These are phyloP conservation scores for Gymnogyps californianus DNA, from an alignment of 2,113 vertebrate species.

Conservation along the genomic window DNA sequence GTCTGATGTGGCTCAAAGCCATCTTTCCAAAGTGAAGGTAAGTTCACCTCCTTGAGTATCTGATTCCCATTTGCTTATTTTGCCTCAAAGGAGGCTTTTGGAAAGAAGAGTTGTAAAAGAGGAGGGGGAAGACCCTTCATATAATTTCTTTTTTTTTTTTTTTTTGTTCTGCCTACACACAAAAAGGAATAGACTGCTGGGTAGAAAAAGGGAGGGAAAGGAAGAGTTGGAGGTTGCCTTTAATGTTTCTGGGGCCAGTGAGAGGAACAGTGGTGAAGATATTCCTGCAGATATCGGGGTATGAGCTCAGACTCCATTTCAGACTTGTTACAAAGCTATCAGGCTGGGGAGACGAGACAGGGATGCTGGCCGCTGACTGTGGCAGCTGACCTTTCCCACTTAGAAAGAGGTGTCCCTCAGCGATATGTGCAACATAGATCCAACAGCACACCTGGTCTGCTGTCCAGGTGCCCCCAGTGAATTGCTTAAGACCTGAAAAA, in stretches of 20 bases:
- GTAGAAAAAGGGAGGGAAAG: background rate
- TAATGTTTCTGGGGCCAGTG: background rate
- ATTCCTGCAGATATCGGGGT: background rate
- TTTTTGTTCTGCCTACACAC: background rate
- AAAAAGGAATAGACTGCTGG: background rate
- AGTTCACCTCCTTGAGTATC: background rate
- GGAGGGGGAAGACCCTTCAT: background rate
- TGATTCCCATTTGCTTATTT: background rate
- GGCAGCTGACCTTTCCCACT: background rate
- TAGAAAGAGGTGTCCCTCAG: background rate
- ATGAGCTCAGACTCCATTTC: background rate
- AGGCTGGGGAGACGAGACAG: background rate
- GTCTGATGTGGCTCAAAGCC: conserved; percentile 17
- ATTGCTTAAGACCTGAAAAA: background rate
- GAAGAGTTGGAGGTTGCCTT: background rate
- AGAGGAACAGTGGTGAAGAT: background rate
- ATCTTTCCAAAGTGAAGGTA: background rate
- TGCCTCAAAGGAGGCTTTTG: background rate
- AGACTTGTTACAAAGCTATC: background rate
- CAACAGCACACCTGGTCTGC: background rate
- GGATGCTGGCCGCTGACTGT: background rate
- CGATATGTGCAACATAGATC: rapidly evolving
- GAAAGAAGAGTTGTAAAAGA: background rate
- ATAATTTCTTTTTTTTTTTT: background rate
- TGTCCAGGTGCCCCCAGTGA: background rate